phyloP scores from a whole-genome alignment of 2,888 invertebrate genomes.

The Epinotia ramella region DNA sequence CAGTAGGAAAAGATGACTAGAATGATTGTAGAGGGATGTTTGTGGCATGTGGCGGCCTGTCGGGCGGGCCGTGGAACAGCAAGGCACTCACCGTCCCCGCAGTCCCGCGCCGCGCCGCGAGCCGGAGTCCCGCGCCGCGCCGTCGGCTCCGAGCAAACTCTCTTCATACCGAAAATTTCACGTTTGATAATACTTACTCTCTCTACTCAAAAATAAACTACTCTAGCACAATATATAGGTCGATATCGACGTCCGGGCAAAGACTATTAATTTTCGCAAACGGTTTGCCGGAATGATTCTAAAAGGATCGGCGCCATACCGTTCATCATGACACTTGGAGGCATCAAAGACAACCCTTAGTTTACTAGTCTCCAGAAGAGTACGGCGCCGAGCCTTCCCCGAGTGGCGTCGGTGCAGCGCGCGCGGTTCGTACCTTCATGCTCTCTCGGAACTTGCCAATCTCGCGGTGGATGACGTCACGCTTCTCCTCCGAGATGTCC shows the following conservation, averaged over 20 bases:
- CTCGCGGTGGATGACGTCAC: constrained; percentile 97
- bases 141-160: constrained; percentile 46
- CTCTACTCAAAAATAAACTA: constrained; percentile 25
- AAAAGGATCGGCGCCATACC: not conserved
- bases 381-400: constrained; percentile 20
- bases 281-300: not conserved
- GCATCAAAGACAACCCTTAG: too few species aligned
- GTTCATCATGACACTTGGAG: not conserved
- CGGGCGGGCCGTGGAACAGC: not conserved
- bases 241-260: constrained; percentile 9
- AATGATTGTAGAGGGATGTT: too few species aligned
- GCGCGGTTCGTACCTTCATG: constrained; percentile 92
- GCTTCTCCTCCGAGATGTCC: constrained; percentile 98
- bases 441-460: constrained; percentile 99
- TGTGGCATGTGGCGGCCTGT: too few species aligned
- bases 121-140: constrained; percentile 52
- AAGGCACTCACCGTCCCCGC: constrained; percentile 26
- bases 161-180: constrained; percentile 35
- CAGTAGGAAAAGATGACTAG: not conserved
- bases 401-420: constrained; percentile 48
- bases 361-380: too few species aligned
- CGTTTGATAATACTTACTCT: constrained; percentile 26
- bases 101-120: constrained; percentile 44
- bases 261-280: not conserved
- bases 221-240: constrained; percentile 13